Conservation (phyloP, 2,888 invertebrate species). For the Beris morrisii region DNA sequence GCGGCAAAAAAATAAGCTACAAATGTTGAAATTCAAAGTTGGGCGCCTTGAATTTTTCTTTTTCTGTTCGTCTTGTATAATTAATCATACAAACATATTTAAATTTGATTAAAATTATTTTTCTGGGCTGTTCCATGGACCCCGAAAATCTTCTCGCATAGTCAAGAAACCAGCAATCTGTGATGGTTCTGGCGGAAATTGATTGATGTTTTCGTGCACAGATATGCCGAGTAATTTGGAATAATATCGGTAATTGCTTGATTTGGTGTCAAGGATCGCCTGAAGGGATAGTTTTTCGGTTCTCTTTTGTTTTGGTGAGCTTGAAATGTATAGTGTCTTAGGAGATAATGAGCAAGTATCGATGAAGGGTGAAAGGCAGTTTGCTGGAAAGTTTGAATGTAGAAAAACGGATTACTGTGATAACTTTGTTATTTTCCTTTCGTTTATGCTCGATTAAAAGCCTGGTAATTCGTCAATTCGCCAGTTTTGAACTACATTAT, state of each 20-base stretch:
- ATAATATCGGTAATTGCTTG: conserved; percentile 24
- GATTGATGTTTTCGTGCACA: conserved; percentile 26
- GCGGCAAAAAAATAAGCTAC: neutral
- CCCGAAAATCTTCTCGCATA: conserved; percentile 6
- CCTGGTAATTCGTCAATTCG: no score
- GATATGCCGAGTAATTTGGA: conserved; percentile 23
- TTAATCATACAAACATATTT: conserved; percentile 28
- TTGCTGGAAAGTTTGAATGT: no score
- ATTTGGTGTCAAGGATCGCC: conserved; percentile 29
- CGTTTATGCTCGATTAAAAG: no score
- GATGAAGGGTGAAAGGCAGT: no score
- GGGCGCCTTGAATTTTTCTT: conserved; percentile 11
- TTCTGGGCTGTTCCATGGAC: conserved; percentile 14
- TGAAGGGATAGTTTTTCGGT: conserved; percentile 10
- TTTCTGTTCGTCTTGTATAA: conserved; percentile 6
- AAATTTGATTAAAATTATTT: conserved; percentile 28
- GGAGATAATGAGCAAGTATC: neutral
- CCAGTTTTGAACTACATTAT: no score
- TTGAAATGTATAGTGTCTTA: neutral
- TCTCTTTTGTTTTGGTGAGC: neutral
- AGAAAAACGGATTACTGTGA: no score
- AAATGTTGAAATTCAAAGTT: neutral
- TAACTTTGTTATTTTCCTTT: no score
- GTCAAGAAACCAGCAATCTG: conserved; percentile 6
- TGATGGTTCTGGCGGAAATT: conserved; percentile 8